These are phyloP conservation scores for Anagrus nilaparvatae DNA, from an alignment of 1,140 invertebrate species.

Conservation along the genomic window DNA sequence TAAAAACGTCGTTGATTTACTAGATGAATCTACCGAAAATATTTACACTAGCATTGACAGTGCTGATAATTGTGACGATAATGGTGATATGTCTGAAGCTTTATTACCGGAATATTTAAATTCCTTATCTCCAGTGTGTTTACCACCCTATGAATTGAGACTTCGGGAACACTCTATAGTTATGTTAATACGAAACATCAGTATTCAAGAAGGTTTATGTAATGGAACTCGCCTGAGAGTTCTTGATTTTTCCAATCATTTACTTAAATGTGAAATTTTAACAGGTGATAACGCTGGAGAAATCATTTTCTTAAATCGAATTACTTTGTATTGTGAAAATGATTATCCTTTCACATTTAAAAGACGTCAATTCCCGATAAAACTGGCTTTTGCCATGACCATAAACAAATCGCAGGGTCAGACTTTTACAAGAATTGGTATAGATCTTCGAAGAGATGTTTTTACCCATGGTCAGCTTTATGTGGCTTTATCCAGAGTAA, in stretches of 20 bases:
- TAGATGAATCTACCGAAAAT: too few relatives aligned
- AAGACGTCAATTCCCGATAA: slow-evolving; percentile 11
- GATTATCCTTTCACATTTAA: slow-evolving; percentile 10
- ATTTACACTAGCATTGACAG: too few relatives aligned
- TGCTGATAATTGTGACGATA: too few relatives aligned
- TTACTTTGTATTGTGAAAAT: slow-evolving; percentile 3
- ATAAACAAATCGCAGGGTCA: slow-evolving; percentile 16
- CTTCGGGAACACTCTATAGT: too few relatives aligned
- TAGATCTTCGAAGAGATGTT: neutral
- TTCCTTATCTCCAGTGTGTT: too few relatives aligned
- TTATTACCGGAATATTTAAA: too few relatives aligned
- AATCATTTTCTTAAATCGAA: slow-evolving; percentile 1
- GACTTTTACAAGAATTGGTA: neutral
- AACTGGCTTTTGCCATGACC: slow-evolving; percentile 14
- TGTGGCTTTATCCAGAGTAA: too few relatives aligned
- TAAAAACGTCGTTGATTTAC: too few relatives aligned
- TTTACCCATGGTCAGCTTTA: slow-evolving; percentile 7
- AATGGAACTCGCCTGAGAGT: slow-evolving; percentile 1
- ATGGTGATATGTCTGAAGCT: too few relatives aligned
- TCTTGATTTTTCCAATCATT: too few relatives aligned
- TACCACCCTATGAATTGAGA: too few relatives aligned
- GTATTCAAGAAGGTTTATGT: slow-evolving; percentile 3
- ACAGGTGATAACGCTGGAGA: neutral
- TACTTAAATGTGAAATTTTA: slow-evolving; percentile 1
- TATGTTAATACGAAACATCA: too few relatives aligned